Base-by-base conservation (phyloP, 2,888 invertebrate species). In the Andrena praecox region DNA sequence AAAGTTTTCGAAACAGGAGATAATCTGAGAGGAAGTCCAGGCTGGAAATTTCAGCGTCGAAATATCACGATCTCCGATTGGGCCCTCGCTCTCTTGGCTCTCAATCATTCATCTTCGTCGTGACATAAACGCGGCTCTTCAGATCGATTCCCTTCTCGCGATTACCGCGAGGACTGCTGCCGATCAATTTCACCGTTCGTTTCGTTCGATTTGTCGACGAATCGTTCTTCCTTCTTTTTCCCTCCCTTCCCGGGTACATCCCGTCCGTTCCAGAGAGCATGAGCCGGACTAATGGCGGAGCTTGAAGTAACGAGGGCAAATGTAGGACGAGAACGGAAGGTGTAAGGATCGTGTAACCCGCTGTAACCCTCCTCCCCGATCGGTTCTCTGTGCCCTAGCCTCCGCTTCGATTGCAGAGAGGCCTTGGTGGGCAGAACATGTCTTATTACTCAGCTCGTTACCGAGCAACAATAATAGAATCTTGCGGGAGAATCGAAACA, bases 401-500 rank as follows among this genome's bases (percentile, higher is more conserved):
- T 64, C 52, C 48, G 50, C 33, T 42, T 60, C 70, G 75, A 52
- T 29, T 31, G 29, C 42, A 68, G 77, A 48, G 62, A 72, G 52
- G 67, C 67, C 59, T 67, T 8, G 56, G 60, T 20, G 48, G 16
- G 12, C 10, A 5, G 42, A 70, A 64, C 79, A 24, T 70, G 80
- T 80, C 79, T 82, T 75, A 68, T 86, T 78, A 72, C 78, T 75
- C 78, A 74, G 31, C 75, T 82, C 70, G 68, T 87, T 82, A 80
- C 62, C 27, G 69, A 68, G 42, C 68, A 78, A 88, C 80, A 62
- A 78, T 80, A 77, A 84, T 56, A 76, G 73, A 77, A 79, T 73
- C 75, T 31, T 56, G 33, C 29, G 10, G 35, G 69, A 24, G 42
- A 31, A 80, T 80, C 67, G 20, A 31, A 16, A n/a, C 33, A 20